These are phyloP conservation scores for Galerucella nymphaeae DNA, from an alignment of 2,888 invertebrate genomes.

Conservation along the genomic window DNA sequence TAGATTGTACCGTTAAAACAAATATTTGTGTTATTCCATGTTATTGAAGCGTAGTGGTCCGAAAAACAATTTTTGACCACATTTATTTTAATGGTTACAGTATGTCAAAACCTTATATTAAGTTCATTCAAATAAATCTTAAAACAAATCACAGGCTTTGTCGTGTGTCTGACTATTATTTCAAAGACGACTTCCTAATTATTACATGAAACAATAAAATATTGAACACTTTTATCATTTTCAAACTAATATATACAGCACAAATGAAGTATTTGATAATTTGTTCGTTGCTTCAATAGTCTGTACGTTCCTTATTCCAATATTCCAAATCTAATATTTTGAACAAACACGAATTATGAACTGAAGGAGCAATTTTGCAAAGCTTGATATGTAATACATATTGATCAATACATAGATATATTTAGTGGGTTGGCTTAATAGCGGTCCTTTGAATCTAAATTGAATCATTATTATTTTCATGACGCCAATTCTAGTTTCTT, in stretches of 20 bases:
- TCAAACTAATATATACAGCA: slow-evolving; percentile 13
- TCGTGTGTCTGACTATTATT: slow-evolving; percentile 6
- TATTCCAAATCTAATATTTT: not conserved
- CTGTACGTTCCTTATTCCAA: not conserved
- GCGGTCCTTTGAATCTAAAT: too few relatives aligned
- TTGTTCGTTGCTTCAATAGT: not conserved
- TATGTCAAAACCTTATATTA: slow-evolving; percentile 10
- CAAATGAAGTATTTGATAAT: not conserved
- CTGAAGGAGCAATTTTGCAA: too few relatives aligned
- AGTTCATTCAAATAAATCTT: slow-evolving; percentile 4
- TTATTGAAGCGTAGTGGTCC: not conserved
- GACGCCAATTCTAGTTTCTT: too few relatives aligned
- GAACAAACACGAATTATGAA: not conserved
- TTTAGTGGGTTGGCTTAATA: too few relatives aligned
- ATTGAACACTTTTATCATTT: slow-evolving; percentile 16
- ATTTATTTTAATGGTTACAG: not conserved
- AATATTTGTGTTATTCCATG: not conserved
- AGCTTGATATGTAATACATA: too few relatives aligned
- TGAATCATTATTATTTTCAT: too few relatives aligned
- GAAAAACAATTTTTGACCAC: not conserved
- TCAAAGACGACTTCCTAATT: slow-evolving; percentile 19
- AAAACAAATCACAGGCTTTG: slow-evolving; percentile 2
- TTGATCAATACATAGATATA: too few relatives aligned
- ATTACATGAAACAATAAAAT: slow-evolving; percentile 22
- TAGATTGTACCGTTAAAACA: not conserved